Conservation (phyloP, 2,797 vertebrate genomes). For the Anabacerthia variegaticeps region DNA sequence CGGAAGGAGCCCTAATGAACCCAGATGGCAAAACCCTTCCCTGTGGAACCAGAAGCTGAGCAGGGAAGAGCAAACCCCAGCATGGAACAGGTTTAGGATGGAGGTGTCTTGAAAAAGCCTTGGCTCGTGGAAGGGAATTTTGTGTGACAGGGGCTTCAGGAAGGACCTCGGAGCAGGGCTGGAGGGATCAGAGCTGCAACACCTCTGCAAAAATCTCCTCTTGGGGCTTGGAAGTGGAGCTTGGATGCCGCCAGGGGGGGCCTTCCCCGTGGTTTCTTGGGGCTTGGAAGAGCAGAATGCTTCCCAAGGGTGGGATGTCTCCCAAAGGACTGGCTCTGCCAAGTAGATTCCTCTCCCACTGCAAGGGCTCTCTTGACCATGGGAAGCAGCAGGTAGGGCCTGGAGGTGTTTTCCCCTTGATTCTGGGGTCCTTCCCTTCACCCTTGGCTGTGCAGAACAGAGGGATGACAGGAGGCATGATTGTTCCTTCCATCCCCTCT, state of each 20-base stretch:
- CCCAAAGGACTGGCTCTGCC: background rate
- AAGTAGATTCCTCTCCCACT: background rate
- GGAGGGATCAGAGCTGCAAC: background rate
- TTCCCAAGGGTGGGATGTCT: background rate
- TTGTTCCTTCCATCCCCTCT: background rate
- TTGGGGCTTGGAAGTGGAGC: background rate
- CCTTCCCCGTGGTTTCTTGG: background rate
- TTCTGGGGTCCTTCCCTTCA: background rate
- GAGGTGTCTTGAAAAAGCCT: background rate
- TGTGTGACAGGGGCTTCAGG: background rate
- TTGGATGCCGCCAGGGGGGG: background rate
- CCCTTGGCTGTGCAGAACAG: background rate
- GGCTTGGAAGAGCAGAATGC: background rate
- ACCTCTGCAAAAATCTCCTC: background rate
- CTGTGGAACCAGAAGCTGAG: background rate
- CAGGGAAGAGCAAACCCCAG: background rate
- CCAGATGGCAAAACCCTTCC: background rate
- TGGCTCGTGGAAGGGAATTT: background rate
- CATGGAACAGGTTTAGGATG: background rate
- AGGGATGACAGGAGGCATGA: rapidly evolving
- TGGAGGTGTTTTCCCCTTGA: rapidly evolving
- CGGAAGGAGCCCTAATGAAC: background rate
- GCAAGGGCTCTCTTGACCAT: rapidly evolving
- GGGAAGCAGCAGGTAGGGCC: background rate
- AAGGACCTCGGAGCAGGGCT: background rate